These are phyloP conservation scores for Trachops cirrhosus DNA, from an alignment of 2,797 vertebrate genomes.

Conservation along the genomic window DNA sequence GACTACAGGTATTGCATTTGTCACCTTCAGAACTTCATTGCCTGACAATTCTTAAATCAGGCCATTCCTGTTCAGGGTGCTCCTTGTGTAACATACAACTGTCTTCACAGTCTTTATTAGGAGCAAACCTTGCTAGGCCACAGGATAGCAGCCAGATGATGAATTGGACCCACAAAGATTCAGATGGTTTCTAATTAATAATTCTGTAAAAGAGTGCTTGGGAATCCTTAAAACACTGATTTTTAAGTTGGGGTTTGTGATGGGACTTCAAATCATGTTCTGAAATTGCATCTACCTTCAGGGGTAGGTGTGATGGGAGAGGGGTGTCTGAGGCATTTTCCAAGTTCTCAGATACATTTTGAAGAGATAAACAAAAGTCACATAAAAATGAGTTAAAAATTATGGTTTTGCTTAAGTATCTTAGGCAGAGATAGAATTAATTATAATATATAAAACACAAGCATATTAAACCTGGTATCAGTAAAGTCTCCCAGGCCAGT, in stretches of 20 bases:
- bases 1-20: background rate
- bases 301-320: background rate
- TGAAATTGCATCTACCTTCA: background rate
- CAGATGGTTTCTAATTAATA: background rate
- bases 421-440: background rate
- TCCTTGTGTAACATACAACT: background rate
- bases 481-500: background rate
- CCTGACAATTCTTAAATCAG: background rate
- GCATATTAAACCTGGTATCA: background rate
- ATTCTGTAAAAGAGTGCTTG: background rate
- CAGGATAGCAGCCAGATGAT: background rate
- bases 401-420: background rate
- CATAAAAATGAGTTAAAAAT: background rate
- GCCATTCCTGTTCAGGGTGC: background rate
- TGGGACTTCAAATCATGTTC: background rate
- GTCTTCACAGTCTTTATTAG: slow-evolving; percentile 16
- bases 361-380: background rate
- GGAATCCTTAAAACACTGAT: background rate
- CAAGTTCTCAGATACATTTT: background rate
- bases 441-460: background rate
- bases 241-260: background rate
- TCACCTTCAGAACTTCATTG: background rate
- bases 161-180: background rate
- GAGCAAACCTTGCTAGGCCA: background rate
- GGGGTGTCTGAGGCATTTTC: background rate